Conservation (phyloP, 2,797 vertebrate species). For the Nasua narica region DNA sequence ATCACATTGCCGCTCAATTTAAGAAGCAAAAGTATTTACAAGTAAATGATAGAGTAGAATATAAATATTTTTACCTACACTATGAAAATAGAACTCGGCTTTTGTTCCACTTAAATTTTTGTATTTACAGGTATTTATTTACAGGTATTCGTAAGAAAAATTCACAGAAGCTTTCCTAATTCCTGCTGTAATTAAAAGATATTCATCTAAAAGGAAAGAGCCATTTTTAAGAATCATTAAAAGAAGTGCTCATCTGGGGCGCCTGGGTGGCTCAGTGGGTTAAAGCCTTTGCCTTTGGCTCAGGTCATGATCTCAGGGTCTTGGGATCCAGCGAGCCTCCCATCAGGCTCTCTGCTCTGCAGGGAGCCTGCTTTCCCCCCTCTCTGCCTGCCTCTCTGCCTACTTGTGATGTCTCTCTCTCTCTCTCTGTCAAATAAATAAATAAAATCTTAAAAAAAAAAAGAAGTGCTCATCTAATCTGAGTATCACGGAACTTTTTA, state of each 20-base stretch:
- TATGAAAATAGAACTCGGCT: background rate
- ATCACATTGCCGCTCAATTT: constrained; percentile 9
- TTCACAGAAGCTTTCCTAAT: background rate
- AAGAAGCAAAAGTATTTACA: background rate
- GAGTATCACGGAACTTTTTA: background rate
- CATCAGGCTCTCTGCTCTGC: too few species aligned
- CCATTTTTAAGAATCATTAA: background rate
- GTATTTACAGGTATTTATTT: background rate
- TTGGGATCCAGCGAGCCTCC: too few species aligned
- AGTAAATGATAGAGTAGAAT: background rate
- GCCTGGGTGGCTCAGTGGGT: too few species aligned
- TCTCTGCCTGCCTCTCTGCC: too few species aligned
- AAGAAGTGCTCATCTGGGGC: background rate
- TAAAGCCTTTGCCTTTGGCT: too few species aligned
- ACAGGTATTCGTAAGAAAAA: background rate
- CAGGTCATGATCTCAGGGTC: too few species aligned
- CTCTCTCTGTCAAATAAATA: too few species aligned
- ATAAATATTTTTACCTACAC: background rate
- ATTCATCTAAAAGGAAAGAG: constrained; percentile 15
- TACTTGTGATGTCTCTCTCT: too few species aligned
- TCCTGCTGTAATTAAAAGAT: background rate
- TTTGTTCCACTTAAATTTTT: constrained; percentile 6
- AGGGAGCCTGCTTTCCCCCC: too few species aligned
- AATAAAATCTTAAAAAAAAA: too few species aligned
- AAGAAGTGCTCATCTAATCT: background rate